These are phyloP conservation scores for Otocyon megalotis DNA, from an alignment of 2,113 vertebrate species.

Conservation along the genomic window DNA sequence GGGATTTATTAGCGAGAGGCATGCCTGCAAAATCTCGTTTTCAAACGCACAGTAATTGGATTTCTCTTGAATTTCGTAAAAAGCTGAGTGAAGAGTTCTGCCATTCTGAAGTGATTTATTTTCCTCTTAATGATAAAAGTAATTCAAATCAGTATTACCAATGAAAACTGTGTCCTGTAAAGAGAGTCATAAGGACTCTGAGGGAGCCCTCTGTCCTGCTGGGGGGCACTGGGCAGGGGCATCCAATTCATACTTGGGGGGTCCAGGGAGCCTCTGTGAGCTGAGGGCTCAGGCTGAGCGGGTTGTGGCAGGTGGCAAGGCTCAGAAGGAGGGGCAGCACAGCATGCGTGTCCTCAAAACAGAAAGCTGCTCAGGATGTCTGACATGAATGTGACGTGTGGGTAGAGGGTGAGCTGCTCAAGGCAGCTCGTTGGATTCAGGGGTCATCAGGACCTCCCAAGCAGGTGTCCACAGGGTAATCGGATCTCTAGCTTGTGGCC, in stretches of 20 bases:
- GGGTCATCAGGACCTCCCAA: background rate
- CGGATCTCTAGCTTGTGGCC: background rate
- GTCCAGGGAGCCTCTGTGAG: background rate
- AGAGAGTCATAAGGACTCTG: background rate
- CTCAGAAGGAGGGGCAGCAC: background rate
- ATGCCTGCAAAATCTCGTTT: slow-evolving; percentile 1
- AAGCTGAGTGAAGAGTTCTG: background rate
- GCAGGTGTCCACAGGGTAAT: too few relatives aligned
- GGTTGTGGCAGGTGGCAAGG: background rate
- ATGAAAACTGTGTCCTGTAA: background rate
- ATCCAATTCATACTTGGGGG: background rate
- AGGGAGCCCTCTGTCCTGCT: background rate
- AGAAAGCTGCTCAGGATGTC: background rate
- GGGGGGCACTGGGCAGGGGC: background rate
- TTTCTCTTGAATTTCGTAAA: background rate
- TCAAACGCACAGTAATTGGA: background rate
- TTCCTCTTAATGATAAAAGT: background rate
- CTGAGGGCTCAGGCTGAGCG: background rate
- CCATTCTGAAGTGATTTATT: background rate
- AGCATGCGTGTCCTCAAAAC: background rate
- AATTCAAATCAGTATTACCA: background rate
- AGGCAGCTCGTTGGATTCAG: too few relatives aligned
- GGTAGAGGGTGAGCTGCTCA: background rate
- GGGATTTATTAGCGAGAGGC: background rate
- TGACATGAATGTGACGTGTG: background rate